Evolutionary conservation across 37 sponge, comb jelly and placozoan genomes (phyloP), one percentile per base, ranked within the genome.

Genomic region (Crambe crambe): DNA sequence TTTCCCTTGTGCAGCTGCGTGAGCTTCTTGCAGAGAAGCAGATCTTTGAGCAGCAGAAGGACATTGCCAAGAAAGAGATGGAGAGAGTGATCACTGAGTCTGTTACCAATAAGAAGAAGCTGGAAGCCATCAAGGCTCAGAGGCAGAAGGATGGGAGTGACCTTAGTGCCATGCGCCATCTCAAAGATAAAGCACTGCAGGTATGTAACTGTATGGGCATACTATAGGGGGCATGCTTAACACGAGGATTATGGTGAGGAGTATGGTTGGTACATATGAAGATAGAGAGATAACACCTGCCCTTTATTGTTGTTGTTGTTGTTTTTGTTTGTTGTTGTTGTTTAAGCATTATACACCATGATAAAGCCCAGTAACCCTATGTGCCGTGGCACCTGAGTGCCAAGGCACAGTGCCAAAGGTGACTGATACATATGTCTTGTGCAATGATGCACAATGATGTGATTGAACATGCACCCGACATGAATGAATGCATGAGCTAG

Each of bases 111-210:
- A 84, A 81, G 74, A 90, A 85, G 81, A 90, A 90, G 82, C 82
- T 85, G 26, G 91, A 90, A 31, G 42, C 72, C 29, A 85, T 90
- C 29, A 85, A 76, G 26, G 37, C 41, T 3, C 91, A 91, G 76
- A 67, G 87, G 18, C 82, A 82, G 71, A 76, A 78, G 58, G 91
- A 86, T 43, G 91, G 87, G 31, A 91, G 78, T 76, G 91, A 91
- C 68, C 87, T 91, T 8, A 65, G 59, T 34, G 54, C 61, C 59
- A 91, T 91, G 91, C 61, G 59, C 42, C 70, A 66, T 20, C 26
- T 69, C 30, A 78, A 73, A 12, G 91, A 86, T 34, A 72, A 71
- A 57, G 75, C 87, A 9, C 56, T 73, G 23, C 73, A 78, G 70
- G 88, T 81, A 29, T 30, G 58, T 18, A 23, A n/a, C n/a, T n/a